Evolutionary conservation across 2,113 vertebrate species (phyloP).

Genomic region (Alethe castanea): DNA sequence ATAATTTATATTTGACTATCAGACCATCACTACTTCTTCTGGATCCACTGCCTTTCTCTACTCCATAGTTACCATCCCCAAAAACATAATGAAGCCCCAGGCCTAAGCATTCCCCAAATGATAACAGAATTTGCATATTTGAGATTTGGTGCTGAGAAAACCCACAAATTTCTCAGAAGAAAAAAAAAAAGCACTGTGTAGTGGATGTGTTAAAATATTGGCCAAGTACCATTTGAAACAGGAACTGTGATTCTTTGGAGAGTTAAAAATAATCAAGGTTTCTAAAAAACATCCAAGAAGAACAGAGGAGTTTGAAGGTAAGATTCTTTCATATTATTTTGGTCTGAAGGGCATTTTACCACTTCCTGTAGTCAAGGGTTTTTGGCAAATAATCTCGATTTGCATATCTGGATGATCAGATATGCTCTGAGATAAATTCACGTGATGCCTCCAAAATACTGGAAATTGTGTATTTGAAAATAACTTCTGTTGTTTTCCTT

Average conservation of each 20-base stretch:
- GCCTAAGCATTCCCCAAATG: neutral
- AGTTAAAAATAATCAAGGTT: neutral
- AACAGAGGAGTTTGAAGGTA: neutral
- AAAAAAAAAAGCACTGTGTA: neutral
- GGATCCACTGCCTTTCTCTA: neutral
- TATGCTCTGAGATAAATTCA: neutral
- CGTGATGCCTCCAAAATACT: neutral
- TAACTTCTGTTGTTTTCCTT: neutral
- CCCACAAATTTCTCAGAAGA: neutral
- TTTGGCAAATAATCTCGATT: neutral
- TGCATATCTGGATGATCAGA: neutral
- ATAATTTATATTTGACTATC: neutral
- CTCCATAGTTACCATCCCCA: neutral
- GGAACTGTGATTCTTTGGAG: neutral
- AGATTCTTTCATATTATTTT: neutral
- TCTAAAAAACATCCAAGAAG: neutral
- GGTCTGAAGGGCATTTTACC: neutral
- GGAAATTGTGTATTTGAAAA: neutral
- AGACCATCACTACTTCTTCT: neutral
- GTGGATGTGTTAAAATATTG: neutral
- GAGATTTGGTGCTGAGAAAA: neutral
- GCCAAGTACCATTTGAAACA: neutral
- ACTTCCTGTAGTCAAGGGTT: neutral
- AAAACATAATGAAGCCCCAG: neutral
- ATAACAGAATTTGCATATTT: neutral